Conservation (phyloP, 2,888 invertebrate genomes). For the Agriopis leucophaearia region DNA sequence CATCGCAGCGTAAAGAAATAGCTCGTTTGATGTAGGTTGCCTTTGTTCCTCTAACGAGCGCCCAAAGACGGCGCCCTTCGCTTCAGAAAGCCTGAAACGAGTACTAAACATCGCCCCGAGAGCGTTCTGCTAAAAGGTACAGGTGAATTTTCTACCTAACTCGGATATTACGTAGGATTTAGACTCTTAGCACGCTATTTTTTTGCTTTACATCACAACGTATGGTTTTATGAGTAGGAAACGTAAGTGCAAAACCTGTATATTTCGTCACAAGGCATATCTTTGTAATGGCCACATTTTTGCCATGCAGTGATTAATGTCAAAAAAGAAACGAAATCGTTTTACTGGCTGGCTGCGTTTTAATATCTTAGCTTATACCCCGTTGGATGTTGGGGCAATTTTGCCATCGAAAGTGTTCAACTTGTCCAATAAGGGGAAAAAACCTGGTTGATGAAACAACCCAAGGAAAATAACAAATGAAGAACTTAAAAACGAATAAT, state of each 20-base stretch:
- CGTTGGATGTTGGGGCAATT: too few species aligned
- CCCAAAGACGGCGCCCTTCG: slow-evolving; percentile 58
- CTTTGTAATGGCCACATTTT: too few species aligned
- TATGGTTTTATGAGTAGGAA: neutral
- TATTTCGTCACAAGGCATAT: too few species aligned
- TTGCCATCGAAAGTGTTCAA: too few species aligned
- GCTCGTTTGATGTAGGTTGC: slow-evolving; percentile 72
- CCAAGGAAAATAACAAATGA: too few species aligned
- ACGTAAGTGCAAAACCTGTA: neutral
- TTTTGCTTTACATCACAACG: slow-evolving; percentile 3
- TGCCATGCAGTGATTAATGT: too few species aligned
- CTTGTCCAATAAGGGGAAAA: too few species aligned
- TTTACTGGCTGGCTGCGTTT: too few species aligned
- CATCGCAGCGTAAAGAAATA: slow-evolving; percentile 68
- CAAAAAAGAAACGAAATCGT: too few species aligned
- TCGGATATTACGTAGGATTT: slow-evolving; percentile 29
- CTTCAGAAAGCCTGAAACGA: slow-evolving; percentile 55
- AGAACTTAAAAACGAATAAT: too few species aligned
- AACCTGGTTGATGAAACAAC: too few species aligned
- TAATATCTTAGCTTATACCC: too few species aligned
- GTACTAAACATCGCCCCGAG: slow-evolving; percentile 61
- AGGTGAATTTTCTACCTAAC: slow-evolving; percentile 50
- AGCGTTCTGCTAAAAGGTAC: slow-evolving; percentile 60
- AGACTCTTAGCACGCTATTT: slow-evolving; percentile 24
- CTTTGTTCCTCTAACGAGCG: slow-evolving; percentile 78